Base-by-base conservation (phyloP, 2,113 vertebrate species). In the Panthera uncia region DNA sequence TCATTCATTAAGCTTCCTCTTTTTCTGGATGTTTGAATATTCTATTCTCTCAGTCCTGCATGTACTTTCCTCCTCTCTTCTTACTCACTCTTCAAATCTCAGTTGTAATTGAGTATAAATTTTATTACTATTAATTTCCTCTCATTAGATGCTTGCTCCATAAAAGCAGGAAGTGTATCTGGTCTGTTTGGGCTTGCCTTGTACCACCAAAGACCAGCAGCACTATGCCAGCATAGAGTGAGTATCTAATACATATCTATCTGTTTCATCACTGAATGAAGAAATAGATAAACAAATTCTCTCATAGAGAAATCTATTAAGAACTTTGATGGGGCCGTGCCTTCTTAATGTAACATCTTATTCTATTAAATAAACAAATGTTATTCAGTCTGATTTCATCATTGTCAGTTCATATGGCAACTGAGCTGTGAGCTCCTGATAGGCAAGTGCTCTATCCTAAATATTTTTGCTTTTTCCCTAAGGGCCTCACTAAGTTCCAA, bases 361-460 rank as follows among this genome's bases (percentile, higher is more conserved):
- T 57, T 78, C 73, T 16, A 74, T 63, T 88, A 85, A 94, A 91
- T 89, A 74, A 45, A 48, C n/a, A 82, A 69, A 89, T 89, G 68
- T 38, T 88, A 92, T 48, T 97, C 14, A 57, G 5, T 90, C 31
- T 84, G 23, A 65, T 83, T 73, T 7, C 18, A 48, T 74, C n/a
- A 36, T 13, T 2, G 90, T 57, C 69, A 84, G 23, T 89, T 92
- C 71, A 55, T 87, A 23, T 48, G 25, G 29, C 69, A 93, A 23
- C 10, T 66, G 82, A 12, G 14, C 73, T 61, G 25, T 45, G 14
- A 87, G 25, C 48, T 79, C 57, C 80, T 91, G 33, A 29, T 52
- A n/a, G 63, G 23, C 36, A 93, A 74, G 16, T n/a, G 41, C 15
- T 84, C 9, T 61, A 41, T 38, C 8, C 33, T 79, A 69, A 76